Evolutionary conservation across 2,797 vertebrate species (phyloP), one percentile per base, ranked within the genome.

Genomic region (Semotilus atromaculatus): DNA sequence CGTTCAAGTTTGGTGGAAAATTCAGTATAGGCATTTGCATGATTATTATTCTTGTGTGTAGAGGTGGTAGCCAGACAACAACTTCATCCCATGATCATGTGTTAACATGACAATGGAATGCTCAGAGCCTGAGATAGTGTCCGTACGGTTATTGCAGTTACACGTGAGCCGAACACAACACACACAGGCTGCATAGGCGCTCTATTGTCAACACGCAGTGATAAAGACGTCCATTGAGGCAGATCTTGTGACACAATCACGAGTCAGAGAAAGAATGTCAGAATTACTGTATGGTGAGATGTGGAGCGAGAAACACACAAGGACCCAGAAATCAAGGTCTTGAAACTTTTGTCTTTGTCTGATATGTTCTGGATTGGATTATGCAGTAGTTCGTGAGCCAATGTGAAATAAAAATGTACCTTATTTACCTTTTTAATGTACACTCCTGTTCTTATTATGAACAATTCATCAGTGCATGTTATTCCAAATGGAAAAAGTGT

Each of bases 161-260:
- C 36, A 74, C 3, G 40, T 74, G 45, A 83, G 5, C 23, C 11
- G 55, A 62, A 43, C n/a, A 29, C 58, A 66, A 48, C 70, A 19
- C 72, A 64, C 66, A 43, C 43, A 48, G 81, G 68, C 81, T 73
- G 60, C 29, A 90, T 77, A 90, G 89, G 81, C 84, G 13, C 72
- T 80, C 80, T 87, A 86, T 90, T 92, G 89, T 93, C 88, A 76
- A 84, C 68, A 75, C 3, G 0, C 38, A 76, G 26, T 80, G 29
- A 91, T 91, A 91, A 89, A 93, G 91, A 88, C 53, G 14, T 36
- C 89, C 86, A 92, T 93, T 94, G 89, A 93, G 88, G 70, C 48
- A 13, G 86, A 83, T 93, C 93, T 92, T 86, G 83, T 93, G 93
- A 89, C 80, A 9, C 84, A 88, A 86, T 92, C 90, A 90, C 87